These are phyloP conservation scores for Stercorarius parasiticus DNA, from an alignment of 2,113 vertebrate species.

Conservation along the genomic window DNA sequence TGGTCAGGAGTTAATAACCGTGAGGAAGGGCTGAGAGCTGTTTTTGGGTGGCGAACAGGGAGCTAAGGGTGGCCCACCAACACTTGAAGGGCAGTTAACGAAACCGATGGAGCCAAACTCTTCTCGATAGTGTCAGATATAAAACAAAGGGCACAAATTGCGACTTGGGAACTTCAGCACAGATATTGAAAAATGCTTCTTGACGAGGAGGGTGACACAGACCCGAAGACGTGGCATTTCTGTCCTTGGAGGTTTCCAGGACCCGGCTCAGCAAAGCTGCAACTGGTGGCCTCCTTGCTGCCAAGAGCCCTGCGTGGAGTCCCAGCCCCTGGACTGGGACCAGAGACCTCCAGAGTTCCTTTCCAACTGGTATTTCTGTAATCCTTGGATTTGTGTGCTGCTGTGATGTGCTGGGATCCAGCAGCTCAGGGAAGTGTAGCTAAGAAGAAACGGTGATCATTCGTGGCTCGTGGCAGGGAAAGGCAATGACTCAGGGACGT, in stretches of 20 bases:
- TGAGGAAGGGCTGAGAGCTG: background rate
- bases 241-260: background rate
- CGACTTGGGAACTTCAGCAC: background rate
- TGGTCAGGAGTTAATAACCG: no score
- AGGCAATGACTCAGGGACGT: background rate
- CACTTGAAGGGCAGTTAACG: background rate
- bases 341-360: background rate
- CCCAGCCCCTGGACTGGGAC: no score
- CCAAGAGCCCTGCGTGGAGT: background rate
- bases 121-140: background rate
- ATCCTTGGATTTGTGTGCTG: background rate
- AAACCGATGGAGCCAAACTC: background rate
- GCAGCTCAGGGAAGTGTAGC: background rate
- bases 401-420: background rate
- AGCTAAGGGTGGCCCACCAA: background rate
- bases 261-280: background rate
- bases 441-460: rapidly evolving
- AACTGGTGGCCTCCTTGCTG: background rate
- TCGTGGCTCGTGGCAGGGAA: background rate
- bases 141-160: background rate
- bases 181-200: background rate
- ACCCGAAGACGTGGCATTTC: background rate
- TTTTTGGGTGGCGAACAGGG: background rate
- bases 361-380: background rate
- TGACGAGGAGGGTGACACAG: no score